Conservation (phyloP, 2,888 invertebrate genomes). For the Anthrax anthrax region DNA sequence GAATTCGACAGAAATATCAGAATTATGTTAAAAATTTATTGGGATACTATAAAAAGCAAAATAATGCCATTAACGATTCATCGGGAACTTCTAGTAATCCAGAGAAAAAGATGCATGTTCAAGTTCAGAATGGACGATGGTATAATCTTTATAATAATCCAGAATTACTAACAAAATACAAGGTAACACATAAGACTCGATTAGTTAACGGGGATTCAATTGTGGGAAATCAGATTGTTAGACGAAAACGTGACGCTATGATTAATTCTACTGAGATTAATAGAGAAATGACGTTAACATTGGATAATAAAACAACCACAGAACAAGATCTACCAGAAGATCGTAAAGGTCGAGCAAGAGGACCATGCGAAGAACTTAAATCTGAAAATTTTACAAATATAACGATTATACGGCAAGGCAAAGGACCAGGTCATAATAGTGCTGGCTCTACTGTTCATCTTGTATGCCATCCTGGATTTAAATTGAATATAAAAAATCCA, state of each 20-base stretch:
- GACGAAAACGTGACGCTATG: slow-evolving; percentile 16
- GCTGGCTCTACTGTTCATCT: slow-evolving; percentile 63
- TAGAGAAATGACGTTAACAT: not conserved
- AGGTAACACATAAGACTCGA: slow-evolving; percentile 19
- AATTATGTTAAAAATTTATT: slow-evolving; percentile 28
- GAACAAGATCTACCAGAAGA: slow-evolving; percentile 7
- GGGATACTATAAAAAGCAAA: slow-evolving; percentile 17
- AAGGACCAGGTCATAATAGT: slow-evolving; percentile 55
- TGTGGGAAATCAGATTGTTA: no score
- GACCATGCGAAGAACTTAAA: slow-evolving; percentile 46
- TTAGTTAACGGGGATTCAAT: slow-evolving; percentile 15
- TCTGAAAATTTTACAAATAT: slow-evolving; percentile 35
- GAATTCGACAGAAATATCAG: slow-evolving; percentile 27
- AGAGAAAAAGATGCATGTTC: slow-evolving; percentile 17
- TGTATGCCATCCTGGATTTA: slow-evolving; percentile 64
- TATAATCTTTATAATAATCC: slow-evolving; percentile 22
- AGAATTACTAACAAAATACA: slow-evolving; percentile 18
- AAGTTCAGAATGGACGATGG: slow-evolving; percentile 23
- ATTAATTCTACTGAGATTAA: not conserved
- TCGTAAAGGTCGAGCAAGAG: slow-evolving; percentile 28
- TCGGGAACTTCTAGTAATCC: slow-evolving; percentile 11
- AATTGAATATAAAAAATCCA: slow-evolving; percentile 51
- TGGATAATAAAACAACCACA: not conserved
- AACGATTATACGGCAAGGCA: slow-evolving; percentile 54
- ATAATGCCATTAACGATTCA: slow-evolving; percentile 10